These are phyloP conservation scores for Exephanes ischioxanthus DNA, from an alignment of 2,888 invertebrate genomes.

Conservation along the genomic window DNA sequence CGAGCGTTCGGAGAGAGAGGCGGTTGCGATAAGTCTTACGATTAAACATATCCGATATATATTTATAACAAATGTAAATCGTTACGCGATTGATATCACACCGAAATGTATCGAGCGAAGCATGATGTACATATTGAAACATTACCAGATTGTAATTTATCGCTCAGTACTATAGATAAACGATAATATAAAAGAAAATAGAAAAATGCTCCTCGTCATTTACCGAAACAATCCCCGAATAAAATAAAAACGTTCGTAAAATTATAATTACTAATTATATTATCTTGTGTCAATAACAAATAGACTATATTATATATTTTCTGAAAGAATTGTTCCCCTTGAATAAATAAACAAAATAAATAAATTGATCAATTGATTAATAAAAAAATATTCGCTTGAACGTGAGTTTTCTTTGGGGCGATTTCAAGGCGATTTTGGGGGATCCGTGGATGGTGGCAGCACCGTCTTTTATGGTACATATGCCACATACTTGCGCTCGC, in stretches of 20 bases:
- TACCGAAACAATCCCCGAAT: neutral
- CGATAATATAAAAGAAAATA: neutral
- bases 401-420: no score
- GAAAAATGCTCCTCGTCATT: neutral
- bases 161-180: constrained; percentile 5
- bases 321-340: neutral
- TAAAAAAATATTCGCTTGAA: neutral
- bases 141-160: constrained; percentile 40
- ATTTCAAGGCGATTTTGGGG: neutral
- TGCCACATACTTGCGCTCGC: constrained; percentile 13
- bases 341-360: neutral
- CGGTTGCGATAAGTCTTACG: no score
- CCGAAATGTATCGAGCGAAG: constrained; percentile 36
- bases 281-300: no score
- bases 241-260: neutral
- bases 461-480: constrained; percentile 5
- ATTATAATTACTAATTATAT: neutral
- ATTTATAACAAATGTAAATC: no score
- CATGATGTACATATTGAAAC: constrained; percentile 56
- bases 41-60: no score
- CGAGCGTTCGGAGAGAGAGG: no score
- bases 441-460: constrained; percentile 21
- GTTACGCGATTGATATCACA: neutral
- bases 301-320: no score
- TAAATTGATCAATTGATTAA: no score